Base-by-base conservation (phyloP, 2,113 vertebrate species). In the Siniperca chuatsi region DNA sequence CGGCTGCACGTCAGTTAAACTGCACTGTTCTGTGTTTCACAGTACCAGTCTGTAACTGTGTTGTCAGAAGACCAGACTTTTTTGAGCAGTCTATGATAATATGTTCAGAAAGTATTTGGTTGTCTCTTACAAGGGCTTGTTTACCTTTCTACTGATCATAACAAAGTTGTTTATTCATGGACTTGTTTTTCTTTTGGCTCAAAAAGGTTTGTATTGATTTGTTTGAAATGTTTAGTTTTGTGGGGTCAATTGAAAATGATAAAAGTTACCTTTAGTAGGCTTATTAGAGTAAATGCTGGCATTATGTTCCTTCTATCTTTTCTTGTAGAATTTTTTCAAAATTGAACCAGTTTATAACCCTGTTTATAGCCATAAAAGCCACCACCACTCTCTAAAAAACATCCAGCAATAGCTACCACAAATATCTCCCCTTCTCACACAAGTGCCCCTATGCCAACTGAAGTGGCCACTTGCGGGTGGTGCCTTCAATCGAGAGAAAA, bases 391-490 rank as follows among this genome's bases (percentile, higher is more conserved):
- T 23, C 6, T 42, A 33, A 20, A 75, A 79, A 75, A 75, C 50
- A 61, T 54, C 7, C 35, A 68, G 46, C 79, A 66, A 15, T 62
- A 75, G 67, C 23, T 42, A 33, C 74, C 73, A 70, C 75, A 82
- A 64, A 78, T 65, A 68, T 82, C 79, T 82, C 20, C 75, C 25
- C 25, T 29, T 66, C 33, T 29, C 40, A 40, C 8, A 79, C 78
- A 86, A 89, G 84, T 73, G 70, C 61, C 71, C 74, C 79, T 73
- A 75, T 86, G 80, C 81, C 86, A 86, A 6, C 85, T 75, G 69
- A 92, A 93, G 89, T 89, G 93, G 88, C 81, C 86, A 74, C 89
- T 88, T 86, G 85, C 83, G 81, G 92, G 91, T 92, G 93, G 92
- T 42, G 82, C 87, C 75, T 90, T 90, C 74, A 89, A 72, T 78